Conservation (phyloP, 2,113 vertebrate genomes). For the Cariama cristata region DNA sequence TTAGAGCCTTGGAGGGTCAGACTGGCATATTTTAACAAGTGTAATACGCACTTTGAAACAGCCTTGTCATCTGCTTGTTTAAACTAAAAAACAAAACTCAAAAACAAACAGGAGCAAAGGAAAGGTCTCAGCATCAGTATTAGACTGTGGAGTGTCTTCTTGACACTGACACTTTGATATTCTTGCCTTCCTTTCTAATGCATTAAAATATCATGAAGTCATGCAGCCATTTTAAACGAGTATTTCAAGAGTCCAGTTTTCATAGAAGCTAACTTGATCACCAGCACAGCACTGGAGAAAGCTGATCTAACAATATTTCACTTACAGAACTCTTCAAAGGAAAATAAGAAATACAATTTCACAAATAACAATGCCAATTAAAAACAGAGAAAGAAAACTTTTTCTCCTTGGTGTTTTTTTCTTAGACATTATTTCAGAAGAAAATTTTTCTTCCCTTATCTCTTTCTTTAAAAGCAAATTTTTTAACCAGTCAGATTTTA, state of each 20-base stretch:
- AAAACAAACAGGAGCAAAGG: constrained; percentile 45
- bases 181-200: constrained; percentile 37
- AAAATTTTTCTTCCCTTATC: not conserved
- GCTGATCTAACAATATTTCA: constrained; percentile 8
- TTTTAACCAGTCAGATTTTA: constrained; percentile 13
- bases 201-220: constrained; percentile 42
- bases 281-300: constrained; percentile 56
- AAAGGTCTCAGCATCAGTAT: constrained; percentile 20
- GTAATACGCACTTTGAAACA: constrained; percentile 31
- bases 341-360: constrained; percentile 21
- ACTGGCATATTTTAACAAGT: constrained; percentile 10
- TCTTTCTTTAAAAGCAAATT: not conserved
- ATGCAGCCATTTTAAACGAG: constrained; percentile 43
- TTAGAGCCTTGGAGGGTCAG: constrained; percentile 22
- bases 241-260: constrained; percentile 45
- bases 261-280: constrained; percentile 29
- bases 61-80: constrained; percentile 37
- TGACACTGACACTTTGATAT: not conserved
- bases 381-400: not conserved
- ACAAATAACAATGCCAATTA: constrained; percentile 20
- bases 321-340: constrained; percentile 27
- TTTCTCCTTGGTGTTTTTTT: not conserved
- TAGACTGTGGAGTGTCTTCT: not conserved
- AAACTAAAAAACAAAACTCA: constrained; percentile 7
- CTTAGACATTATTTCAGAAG: not conserved